phyloP scores from a whole-genome alignment of 2,888 invertebrate species.

The Watsonalla cultraria region DNA sequence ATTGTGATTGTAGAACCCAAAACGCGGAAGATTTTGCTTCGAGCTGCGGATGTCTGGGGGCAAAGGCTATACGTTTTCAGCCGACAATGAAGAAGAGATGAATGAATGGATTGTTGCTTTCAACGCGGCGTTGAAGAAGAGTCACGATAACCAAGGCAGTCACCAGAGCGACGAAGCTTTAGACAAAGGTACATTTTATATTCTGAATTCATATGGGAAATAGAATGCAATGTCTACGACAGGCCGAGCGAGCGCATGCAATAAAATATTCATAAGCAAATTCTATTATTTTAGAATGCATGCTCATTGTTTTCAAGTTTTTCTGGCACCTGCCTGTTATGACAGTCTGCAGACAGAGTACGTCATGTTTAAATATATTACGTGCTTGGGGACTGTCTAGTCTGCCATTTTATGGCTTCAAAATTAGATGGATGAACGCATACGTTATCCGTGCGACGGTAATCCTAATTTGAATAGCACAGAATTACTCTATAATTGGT shows the following conservation, averaged over 20 bases:
- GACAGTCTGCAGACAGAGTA: neutral
- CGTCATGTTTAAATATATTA: neutral
- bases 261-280: conserved; percentile 4
- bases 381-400: neutral
- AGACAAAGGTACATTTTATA: conserved; percentile 74
- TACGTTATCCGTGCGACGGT: neutral
- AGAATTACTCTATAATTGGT: neutral
- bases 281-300: neutral
- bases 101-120: conserved; percentile 91
- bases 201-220: no score
- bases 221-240: neutral
- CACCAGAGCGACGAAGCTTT: conserved; percentile 87
- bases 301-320: no score
- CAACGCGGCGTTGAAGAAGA: conserved; percentile 88
- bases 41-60: conserved; percentile 93
- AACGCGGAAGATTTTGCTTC: conserved; percentile 91
- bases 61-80: conserved; percentile 91
- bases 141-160: conserved; percentile 49
- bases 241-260: neutral
- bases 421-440: neutral
- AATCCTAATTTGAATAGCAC: neutral
- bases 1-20: conserved; percentile 81
- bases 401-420: neutral
- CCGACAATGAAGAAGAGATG: conserved; percentile 90
- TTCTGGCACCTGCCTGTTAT: neutral